These are phyloP conservation scores for Megaustenia siamemsis DNA, from an alignment of 2,888 invertebrate genomes.

Conservation along the genomic window DNA sequence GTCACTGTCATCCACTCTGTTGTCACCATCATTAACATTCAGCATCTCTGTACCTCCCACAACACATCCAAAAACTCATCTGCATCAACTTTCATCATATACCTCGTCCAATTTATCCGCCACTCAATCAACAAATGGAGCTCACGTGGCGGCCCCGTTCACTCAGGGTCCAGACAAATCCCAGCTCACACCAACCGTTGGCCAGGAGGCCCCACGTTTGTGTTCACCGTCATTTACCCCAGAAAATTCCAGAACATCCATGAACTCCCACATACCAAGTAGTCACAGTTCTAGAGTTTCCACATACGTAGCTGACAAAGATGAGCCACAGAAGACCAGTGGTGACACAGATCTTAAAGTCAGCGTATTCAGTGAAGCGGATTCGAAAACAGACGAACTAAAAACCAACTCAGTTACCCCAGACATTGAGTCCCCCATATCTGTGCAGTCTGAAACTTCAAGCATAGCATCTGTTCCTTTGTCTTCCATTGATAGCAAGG, in stretches of 20 bases:
- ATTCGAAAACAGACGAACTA: constrained; percentile 23
- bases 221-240: constrained; percentile 47
- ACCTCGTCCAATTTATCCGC: constrained; percentile 1
- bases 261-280: constrained; percentile 44
- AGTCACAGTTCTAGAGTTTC: constrained; percentile 11
- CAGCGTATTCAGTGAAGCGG: background rate
- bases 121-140: constrained; percentile 31
- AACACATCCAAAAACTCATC: background rate
- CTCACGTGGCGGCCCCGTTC: constrained; percentile 49
- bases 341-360: constrained; percentile 42
- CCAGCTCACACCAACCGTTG: constrained; percentile 51
- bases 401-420: constrained; percentile 36
- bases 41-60: constrained; percentile 26
- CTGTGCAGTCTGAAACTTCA: constrained; percentile 51
- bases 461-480: constrained; percentile 49
- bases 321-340: constrained; percentile 8
- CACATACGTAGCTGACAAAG: background rate
- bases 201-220: constrained; percentile 50
- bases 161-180: constrained; percentile 54
- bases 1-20: constrained; percentile 29
- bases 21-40: constrained; percentile 21
- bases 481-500: constrained; percentile 51
- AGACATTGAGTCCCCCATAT: constrained; percentile 50
- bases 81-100: constrained; percentile 32
- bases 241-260: constrained; percentile 35